Percentiles rank a stretch among this genome's conserved stretches.
These are phyloP conservation scores for Xanthia icteritia DNA, from an alignment of 2,888 invertebrate genomes.

Conservation along the genomic window DNA sequence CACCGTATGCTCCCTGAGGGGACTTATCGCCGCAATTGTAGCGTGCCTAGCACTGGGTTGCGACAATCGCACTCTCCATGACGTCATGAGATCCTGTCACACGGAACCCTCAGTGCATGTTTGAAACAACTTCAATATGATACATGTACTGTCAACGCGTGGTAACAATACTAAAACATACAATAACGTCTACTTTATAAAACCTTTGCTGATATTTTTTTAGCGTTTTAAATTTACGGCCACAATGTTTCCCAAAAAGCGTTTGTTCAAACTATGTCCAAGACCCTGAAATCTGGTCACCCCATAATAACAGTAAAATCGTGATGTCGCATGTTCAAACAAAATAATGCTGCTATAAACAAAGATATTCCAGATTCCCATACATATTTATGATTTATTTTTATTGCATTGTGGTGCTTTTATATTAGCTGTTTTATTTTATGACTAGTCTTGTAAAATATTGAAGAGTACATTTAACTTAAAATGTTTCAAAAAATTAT, in stretches of 20 bases:
- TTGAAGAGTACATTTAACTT: not conserved
- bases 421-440: slow-evolving; percentile 24
- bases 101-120: too few relatives aligned
- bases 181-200: not conserved
- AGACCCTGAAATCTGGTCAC: not conserved
- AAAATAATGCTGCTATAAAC: slow-evolving; percentile 31
- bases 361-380: not conserved
- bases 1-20: too few relatives aligned
- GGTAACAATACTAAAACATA: too few relatives aligned
- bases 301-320: slow-evolving; percentile 9
- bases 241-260: not conserved
- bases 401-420: not conserved
- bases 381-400: not conserved
- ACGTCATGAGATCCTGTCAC: too few relatives aligned
- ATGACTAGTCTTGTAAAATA: not conserved
- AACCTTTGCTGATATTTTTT: not conserved
- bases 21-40: too few relatives aligned
- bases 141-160: too few relatives aligned
- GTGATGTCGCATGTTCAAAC: slow-evolving; percentile 9
- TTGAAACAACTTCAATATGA: too few relatives aligned
- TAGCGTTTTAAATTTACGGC: not conserved
- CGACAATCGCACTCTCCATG: too few relatives aligned
- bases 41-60: too few relatives aligned
- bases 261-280: not conserved
- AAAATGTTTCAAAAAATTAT: not conserved